Percentiles rank a stretch among this genome's conserved stretches.
phyloP scores from a whole-genome alignment of 2,888 invertebrate genomes.

The Dendrolimus pini region DNA sequence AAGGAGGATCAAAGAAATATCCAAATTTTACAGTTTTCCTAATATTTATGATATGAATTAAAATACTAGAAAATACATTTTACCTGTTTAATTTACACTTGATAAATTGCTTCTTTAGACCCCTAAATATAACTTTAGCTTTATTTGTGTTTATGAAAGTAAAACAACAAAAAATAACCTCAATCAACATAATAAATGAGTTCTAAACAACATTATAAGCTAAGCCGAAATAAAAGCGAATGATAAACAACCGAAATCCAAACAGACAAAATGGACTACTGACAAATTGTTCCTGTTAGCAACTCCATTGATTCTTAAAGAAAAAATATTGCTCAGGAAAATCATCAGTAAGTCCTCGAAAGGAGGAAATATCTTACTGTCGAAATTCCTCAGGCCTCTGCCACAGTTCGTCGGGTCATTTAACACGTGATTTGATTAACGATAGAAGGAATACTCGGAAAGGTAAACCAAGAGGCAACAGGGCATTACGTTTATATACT shows the following conservation, averaged over 20 bases:
- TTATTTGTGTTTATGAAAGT: no score
- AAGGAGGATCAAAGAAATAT: no score
- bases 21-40: no score
- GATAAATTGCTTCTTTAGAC: no score
- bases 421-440: conserved; percentile 61
- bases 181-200: conserved; percentile 20
- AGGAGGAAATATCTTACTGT: conserved; percentile 43
- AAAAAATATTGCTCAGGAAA: conserved; percentile 52
- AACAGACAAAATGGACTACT: conserved; percentile 48
- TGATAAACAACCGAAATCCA: conserved; percentile 39
- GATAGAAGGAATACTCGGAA: conserved; percentile 26
- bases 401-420: conserved; percentile 44
- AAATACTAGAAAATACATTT: no score
- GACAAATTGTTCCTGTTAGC: conserved; percentile 59
- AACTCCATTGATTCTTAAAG: conserved; percentile 54
- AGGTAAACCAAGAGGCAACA: conserved; percentile 9
- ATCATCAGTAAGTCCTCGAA: conserved; percentile 41
- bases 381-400: conserved; percentile 30
- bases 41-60: no score
- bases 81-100: no score
- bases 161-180: neutral
- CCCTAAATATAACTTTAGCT: no score
- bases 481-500: neutral
- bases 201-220: conserved; percentile 19
- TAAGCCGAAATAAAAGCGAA: conserved; percentile 23